These are phyloP conservation scores for Podarcis raffonei DNA, from an alignment of 2,113 vertebrate genomes.

Conservation along the genomic window DNA sequence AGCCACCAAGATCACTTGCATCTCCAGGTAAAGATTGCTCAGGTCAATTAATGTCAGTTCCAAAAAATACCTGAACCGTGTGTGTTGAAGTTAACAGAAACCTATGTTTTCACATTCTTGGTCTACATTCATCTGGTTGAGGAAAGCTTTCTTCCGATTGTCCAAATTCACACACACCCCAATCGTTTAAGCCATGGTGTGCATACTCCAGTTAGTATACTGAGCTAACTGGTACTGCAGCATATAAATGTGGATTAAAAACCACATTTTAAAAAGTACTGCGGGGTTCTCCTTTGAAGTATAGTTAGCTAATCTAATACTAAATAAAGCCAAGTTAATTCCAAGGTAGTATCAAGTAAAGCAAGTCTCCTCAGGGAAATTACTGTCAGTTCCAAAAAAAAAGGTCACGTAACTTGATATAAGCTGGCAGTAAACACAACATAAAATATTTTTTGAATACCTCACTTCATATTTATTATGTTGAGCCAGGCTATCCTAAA, in stretches of 20 bases:
- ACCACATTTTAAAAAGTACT: background rate
- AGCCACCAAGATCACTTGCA: too few relatives aligned
- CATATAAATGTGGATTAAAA: background rate
- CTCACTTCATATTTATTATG: background rate
- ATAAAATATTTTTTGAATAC: background rate
- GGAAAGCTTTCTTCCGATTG: background rate
- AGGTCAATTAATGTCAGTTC: too few relatives aligned
- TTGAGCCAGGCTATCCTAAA: background rate
- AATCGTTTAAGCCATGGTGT: background rate
- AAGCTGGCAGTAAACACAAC: constrained; percentile 3
- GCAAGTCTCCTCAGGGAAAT: background rate
- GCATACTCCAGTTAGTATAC: background rate
- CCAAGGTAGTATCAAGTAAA: background rate
- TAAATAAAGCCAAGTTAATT: constrained; percentile 16
- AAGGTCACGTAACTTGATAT: background rate
- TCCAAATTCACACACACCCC: background rate
- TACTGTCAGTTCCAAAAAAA: background rate
- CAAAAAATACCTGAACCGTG: background rate
- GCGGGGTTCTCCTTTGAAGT: background rate
- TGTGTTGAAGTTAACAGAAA: background rate
- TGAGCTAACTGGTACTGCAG: background rate
- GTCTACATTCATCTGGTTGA: background rate
- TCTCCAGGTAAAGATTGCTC: too few relatives aligned
- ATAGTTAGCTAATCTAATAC: background rate
- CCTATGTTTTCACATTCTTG: background rate